These are phyloP conservation scores for Aselliscus stoliczkanus DNA, from an alignment of 2,797 vertebrate species.

Conservation along the genomic window DNA sequence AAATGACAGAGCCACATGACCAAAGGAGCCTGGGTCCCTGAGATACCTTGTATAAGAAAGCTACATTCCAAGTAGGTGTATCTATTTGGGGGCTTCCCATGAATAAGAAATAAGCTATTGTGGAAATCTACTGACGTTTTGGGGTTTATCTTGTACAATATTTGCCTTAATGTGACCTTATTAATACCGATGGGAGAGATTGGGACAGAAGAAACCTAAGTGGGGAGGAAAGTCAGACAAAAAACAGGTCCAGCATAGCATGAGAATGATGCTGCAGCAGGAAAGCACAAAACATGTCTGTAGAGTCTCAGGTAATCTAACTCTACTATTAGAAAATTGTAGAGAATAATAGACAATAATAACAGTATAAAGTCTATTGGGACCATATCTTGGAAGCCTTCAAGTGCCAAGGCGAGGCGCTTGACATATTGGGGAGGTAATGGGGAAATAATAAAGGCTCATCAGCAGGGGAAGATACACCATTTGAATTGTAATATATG, in stretches of 20 bases:
- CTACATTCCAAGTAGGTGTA: neutral
- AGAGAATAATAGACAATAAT: neutral
- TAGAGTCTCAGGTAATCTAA: too few relatives aligned
- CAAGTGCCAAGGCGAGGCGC: neutral
- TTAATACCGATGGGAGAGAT: neutral
- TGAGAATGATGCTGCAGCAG: neutral
- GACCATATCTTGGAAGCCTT: neutral
- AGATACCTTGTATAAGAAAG: neutral
- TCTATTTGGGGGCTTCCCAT: neutral
- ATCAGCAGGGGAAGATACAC: neutral
- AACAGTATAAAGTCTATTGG: neutral
- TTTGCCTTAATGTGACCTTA: neutral
- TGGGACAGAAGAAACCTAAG: neutral
- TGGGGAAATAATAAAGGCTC: neutral
- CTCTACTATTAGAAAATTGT: neutral
- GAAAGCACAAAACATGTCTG: rapidly evolving
- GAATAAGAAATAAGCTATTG: neutral
- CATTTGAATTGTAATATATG: neutral
- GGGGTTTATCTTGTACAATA: neutral
- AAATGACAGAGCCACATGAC: neutral
- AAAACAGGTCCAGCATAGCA: rapidly evolving
- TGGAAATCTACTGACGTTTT: neutral
- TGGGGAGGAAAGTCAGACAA: neutral
- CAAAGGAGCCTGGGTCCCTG: neutral
- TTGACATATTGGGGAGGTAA: neutral